Percentiles rank a stretch among this genome's conserved stretches.
Conservation (phyloP, 2,888 invertebrate genomes). For the Metalampra italica region DNA sequence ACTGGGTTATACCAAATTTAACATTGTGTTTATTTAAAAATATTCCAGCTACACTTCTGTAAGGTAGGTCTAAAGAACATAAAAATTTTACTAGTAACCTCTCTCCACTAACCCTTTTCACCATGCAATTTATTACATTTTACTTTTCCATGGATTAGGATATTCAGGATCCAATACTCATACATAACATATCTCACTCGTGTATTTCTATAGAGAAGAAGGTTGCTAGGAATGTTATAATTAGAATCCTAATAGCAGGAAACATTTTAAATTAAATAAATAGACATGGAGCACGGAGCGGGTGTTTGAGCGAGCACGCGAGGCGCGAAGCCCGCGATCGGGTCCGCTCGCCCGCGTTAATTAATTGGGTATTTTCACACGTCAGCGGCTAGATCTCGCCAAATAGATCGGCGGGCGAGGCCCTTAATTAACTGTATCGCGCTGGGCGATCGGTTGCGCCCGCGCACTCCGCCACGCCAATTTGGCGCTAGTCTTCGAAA, state of each 20-base stretch:
- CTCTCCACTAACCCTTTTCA: too few relatives aligned
- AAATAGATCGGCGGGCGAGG: constrained; percentile 73
- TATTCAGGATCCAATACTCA: too few relatives aligned
- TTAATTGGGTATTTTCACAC: constrained; percentile 79
- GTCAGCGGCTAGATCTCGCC: constrained; percentile 75
- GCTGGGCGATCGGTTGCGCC: constrained; percentile 61
- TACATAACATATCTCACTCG: too few relatives aligned
- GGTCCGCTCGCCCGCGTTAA: constrained; percentile 63
- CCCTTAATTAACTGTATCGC: constrained; percentile 76
- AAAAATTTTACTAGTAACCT: too few relatives aligned
- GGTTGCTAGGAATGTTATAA: neutral
- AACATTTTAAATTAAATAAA: constrained; percentile 28
- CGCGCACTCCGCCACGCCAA: constrained; percentile 72
- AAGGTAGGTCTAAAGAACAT: too few relatives aligned
- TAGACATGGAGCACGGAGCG: constrained; percentile 32
- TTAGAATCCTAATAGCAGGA: too few relatives aligned
- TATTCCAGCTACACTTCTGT: too few relatives aligned
- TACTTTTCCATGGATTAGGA: too few relatives aligned
- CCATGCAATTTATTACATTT: too few relatives aligned
- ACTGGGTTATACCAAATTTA: too few relatives aligned
- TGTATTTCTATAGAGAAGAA: too few relatives aligned
- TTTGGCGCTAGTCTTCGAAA: constrained; percentile 56
- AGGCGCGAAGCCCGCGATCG: constrained; percentile 56
- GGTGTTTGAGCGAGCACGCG: constrained; percentile 45
- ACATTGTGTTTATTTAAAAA: too few relatives aligned